These are phyloP conservation scores for Anastrepha ludens DNA, from an alignment of 1,140 invertebrate genomes.

Conservation along the genomic window DNA sequence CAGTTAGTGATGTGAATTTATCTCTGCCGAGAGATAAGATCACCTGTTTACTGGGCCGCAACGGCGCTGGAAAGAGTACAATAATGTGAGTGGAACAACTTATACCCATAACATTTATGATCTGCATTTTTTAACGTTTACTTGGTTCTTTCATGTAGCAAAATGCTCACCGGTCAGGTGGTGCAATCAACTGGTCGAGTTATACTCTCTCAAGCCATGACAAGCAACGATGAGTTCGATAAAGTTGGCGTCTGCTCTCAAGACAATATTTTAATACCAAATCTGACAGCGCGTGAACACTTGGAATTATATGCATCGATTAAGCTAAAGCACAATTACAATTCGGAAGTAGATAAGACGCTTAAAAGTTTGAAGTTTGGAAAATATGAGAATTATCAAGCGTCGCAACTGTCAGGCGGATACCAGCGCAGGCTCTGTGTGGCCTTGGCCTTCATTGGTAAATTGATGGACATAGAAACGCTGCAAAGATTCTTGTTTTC, in stretches of 20 bases:
- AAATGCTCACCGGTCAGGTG: constrained; percentile 81
- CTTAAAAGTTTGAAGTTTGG: constrained; percentile 78
- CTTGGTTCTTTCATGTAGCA: constrained; percentile 71
- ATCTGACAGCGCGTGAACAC: constrained; percentile 87
- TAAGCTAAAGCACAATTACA: constrained; percentile 61
- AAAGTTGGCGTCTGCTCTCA: constrained; percentile 88
- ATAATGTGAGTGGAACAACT: constrained; percentile 79
- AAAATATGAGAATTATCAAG: constrained; percentile 76
- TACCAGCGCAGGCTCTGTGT: constrained; percentile 80
- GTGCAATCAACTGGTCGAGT: constrained; percentile 78
- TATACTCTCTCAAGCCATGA: constrained; percentile 67
- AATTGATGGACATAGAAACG: not conserved
- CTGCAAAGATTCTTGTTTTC: not conserved
- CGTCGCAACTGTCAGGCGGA: constrained; percentile 79
- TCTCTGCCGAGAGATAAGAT: constrained; percentile 78
- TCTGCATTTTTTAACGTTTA: not conserved
- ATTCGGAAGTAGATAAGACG: constrained; percentile 74
- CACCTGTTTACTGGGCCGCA: constrained; percentile 87
- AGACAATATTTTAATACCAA: constrained; percentile 87
- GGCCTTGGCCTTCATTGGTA: constrained; percentile 84
- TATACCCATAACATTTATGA: not conserved
- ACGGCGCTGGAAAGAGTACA: constrained; percentile 90
- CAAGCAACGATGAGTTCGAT: constrained; percentile 64
- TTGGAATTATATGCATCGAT: constrained; percentile 83
- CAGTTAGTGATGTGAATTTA: constrained; percentile 81